Evolutionary conservation across 2,888 invertebrate species (phyloP).

Genomic region (Dasypogon diadema): DNA sequence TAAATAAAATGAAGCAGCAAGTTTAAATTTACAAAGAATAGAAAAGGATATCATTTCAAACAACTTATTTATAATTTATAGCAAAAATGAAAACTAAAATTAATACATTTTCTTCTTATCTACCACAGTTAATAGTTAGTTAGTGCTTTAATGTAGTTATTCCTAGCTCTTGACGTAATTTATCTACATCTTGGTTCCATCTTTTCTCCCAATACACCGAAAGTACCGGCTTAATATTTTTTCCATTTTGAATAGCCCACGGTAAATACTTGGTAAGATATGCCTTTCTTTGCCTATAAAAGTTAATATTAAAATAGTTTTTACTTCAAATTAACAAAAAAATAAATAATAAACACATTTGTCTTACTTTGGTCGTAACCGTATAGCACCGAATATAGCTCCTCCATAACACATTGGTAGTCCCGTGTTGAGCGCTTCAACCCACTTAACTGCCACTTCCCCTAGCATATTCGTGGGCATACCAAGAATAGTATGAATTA

Average conservation of each 20-base stretch:
- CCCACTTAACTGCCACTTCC: slow-evolving; percentile 96
- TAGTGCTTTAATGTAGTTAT: slow-evolving; percentile 72
- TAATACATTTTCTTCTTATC: too few species aligned
- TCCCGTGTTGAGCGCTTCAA: slow-evolving; percentile 94
- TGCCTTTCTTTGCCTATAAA: slow-evolving; percentile 79
- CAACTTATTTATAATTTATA: too few species aligned
- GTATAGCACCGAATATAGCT: slow-evolving; percentile 90
- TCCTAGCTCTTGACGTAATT: slow-evolving; percentile 85
- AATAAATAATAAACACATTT: slow-evolving; percentile 10
- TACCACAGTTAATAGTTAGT: too few species aligned
- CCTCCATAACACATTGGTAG: slow-evolving; percentile 97
- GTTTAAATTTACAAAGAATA: too few species aligned
- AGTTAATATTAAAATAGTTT: not conserved
- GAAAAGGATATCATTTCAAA: too few species aligned
- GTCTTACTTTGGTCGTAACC: slow-evolving; percentile 80
- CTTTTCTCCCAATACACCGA: slow-evolving; percentile 92
- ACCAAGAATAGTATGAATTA: slow-evolving; percentile 89
- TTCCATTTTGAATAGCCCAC: slow-evolving; percentile 87
- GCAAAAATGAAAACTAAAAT: not conserved
- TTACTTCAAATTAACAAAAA: too few species aligned
- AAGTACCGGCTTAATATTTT: slow-evolving; percentile 82
- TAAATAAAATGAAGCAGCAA: too few species aligned
- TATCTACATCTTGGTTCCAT: slow-evolving; percentile 88
- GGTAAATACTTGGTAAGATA: slow-evolving; percentile 84
- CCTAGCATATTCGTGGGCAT: slow-evolving; percentile 96